phyloP scores from a whole-genome alignment of 2,888 invertebrate genomes.

The Pediacus dermestoides region DNA sequence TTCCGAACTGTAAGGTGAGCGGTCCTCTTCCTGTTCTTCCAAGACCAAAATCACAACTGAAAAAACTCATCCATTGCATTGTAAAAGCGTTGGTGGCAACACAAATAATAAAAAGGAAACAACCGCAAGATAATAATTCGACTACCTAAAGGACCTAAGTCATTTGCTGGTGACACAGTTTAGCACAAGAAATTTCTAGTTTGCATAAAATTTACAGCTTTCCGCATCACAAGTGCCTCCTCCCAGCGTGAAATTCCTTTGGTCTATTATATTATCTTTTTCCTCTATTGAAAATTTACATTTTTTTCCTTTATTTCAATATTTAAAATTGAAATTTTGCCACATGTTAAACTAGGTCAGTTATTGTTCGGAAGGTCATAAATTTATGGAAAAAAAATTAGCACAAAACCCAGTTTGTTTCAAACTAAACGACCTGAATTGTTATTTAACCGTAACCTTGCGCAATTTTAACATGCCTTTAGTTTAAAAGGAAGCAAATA shows the following conservation, averaged over 20 bases:
- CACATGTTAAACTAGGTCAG: constrained; percentile 34
- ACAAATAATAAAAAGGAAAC: constrained; percentile 25
- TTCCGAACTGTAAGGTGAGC: too few relatives aligned
- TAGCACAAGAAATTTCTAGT: constrained; percentile 33
- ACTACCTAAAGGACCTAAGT: constrained; percentile 22
- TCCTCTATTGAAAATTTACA: constrained; percentile 6
- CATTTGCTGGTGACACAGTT: constrained; percentile 27
- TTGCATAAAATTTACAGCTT: constrained; percentile 35
- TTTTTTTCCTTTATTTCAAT: too few relatives aligned
- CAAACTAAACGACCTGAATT: too few relatives aligned
- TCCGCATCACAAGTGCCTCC: constrained; percentile 28
- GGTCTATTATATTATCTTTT: background rate
- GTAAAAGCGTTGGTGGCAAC: too few relatives aligned
- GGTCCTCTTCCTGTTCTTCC: too few relatives aligned
- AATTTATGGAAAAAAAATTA: too few relatives aligned
- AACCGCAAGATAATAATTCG: constrained; percentile 21
- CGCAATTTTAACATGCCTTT: too few relatives aligned
- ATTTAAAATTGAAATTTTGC: too few relatives aligned
- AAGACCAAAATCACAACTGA: constrained; percentile 9
- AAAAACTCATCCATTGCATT: constrained; percentile 2
- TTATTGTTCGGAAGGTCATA: too few relatives aligned
- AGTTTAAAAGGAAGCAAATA: too few relatives aligned
- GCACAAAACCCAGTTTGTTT: too few relatives aligned
- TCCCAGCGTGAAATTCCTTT: constrained; percentile 27
- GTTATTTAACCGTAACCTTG: too few relatives aligned